Evolutionary conservation across 2,888 invertebrate species (phyloP), one percentile per base, ranked within the genome.

Genomic region (Myopa testacea): DNA sequence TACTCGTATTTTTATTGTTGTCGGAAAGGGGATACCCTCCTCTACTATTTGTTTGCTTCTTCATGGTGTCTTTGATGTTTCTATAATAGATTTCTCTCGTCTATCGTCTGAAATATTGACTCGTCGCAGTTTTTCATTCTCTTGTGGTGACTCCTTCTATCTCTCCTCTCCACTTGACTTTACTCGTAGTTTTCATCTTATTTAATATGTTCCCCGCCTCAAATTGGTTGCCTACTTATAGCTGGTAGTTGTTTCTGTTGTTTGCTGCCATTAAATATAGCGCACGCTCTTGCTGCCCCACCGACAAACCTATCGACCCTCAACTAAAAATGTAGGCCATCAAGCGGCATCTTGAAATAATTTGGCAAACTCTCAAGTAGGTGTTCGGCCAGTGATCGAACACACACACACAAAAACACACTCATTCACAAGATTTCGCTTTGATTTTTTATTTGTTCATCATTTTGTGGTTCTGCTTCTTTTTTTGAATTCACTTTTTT

Each of bases 361-460:
- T 70, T 70, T 70, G 70, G 70, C 70, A 70, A 52, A 37, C 55
- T 52, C 16, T 70, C 70, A 70, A 70, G 12, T 26, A 70, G 55
- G 70, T 70, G 55, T 70, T 34, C 55, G 16, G 45, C 45, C 45
- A 10, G 1, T 45, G 7, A 10, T 1, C 7, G 7, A 45, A 45
- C 45, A 45, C 45, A 45, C 45, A 45, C 7, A 45, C 40, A 40
- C n/a, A n/a, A n/a, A n/a, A n/a, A n/a, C n/a, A n/a, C 45, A 45
- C 1, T 45, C 10, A 65, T 34, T 6, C 14, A 65, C 65, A 55
- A 55, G 38, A 40, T 67, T 55, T n/a, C 55, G n/a, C n/a, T 55
- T 5, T 16, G 0, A 55, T n/a, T 55, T 67, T 40, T 67, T 40
- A n/a, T 67, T n/a, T 65, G 37, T 38, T 38, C 65, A 34, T 16